Evolutionary conservation across 2,797 vertebrate species (phyloP).

Genomic region (Clamator glandarius): DNA sequence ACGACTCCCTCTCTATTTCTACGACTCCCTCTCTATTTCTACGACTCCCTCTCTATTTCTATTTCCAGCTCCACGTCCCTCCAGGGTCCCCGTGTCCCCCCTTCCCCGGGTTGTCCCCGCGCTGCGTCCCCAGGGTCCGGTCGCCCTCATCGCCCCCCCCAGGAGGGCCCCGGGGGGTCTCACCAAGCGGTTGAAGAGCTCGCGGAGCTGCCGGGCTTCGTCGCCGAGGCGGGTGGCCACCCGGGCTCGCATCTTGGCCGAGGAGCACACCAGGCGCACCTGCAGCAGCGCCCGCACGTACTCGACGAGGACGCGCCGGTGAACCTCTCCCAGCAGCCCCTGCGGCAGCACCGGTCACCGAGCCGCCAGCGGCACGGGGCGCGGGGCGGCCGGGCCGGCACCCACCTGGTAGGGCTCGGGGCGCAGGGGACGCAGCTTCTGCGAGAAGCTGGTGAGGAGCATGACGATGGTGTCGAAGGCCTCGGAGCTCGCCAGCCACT

Average conservation of each 20-base stretch:
- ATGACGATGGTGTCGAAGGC: slow-evolving; percentile 86
- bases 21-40: too few species aligned
- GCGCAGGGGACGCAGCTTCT: slow-evolving; percentile 84
- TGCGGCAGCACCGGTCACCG: too few species aligned
- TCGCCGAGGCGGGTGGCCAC: slow-evolving; percentile 85
- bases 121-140: too few species aligned
- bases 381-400: too few species aligned
- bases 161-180: too few species aligned
- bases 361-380: too few species aligned
- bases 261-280: slow-evolving; percentile 86
- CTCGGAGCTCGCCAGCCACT: slow-evolving; percentile 87
- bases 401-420: slow-evolving; percentile 88
- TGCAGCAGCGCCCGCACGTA: slow-evolving; percentile 89
- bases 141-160: too few species aligned
- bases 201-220: slow-evolving; percentile 85
- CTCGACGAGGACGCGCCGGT: slow-evolving; percentile 86
- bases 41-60: too few species aligned
- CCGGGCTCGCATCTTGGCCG: slow-evolving; percentile 86
- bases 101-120: too few species aligned
- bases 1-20: too few species aligned
- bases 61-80: too few species aligned
- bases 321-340: slow-evolving; percentile 86
- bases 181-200: slow-evolving; percentile 90
- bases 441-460: slow-evolving; percentile 81
- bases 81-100: too few species aligned